Base-by-base conservation (phyloP, 1,140 invertebrate genomes). In the Trichonephila clavata region DNA sequence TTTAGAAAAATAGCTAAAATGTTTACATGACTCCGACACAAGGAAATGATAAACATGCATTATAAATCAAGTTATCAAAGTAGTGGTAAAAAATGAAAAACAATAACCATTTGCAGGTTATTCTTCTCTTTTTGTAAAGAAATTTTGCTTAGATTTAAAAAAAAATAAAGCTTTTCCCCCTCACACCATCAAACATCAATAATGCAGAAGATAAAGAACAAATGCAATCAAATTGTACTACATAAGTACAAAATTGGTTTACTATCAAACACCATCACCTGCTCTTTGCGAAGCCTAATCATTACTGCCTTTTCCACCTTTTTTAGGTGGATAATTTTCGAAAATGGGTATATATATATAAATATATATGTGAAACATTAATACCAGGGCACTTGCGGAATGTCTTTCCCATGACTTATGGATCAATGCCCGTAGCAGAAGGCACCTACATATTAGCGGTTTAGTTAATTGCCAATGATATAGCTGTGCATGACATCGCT, bases 391-490 rank as follows among this genome's bases (percentile, higher is more conserved):
- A 59, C 60, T 60, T 60, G 57, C 50, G 65, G 59, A 71, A 68
- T 65, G 61, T 68, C 87, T 68, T 89, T 71, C 65, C 27, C 61
- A 60, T 81, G 90, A 92, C 27, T 83, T 92, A 92, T 84, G 80
- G 80, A 92, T 92, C 90, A 63, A 83, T 92, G 90, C 77, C 90
- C 88, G 16, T 8, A 63, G 24, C 61, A 86, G 81, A 92, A 86
- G 60, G 39, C 24, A 92, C 24, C 39, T 21, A 24, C 81, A 27
- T 86, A 92, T 92, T 86, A 92, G 81, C 80, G 43, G 81, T 92
- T 92, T 71, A 71, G 90, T 92, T 68, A 92, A 86, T 86, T 86
- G 83, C 39, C 83, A 71, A 59, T 65, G 81, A 86, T 68, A 86
- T 86, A 65, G 81, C 90, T 92, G 90, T 16, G 18, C 43, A 84